These are phyloP conservation scores for Geophilus truncorum DNA, from an alignment of 2,888 invertebrate genomes.

Conservation along the genomic window DNA sequence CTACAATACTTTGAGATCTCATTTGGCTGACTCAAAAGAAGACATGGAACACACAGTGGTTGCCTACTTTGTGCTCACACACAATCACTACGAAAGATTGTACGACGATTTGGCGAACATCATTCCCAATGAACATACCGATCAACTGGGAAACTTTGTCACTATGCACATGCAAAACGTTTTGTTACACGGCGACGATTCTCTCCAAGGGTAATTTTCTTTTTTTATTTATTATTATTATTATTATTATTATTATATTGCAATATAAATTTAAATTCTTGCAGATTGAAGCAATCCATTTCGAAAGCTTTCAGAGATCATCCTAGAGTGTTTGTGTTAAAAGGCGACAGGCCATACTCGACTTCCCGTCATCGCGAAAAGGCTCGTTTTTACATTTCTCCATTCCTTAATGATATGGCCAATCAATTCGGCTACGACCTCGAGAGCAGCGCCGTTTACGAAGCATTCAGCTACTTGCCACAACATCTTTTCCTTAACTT, in stretches of 20 bases:
- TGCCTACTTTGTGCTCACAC: constrained; percentile 15
- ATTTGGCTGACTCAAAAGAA: background rate
- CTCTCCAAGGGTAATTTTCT: background rate
- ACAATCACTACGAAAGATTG: background rate
- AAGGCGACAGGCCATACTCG: background rate
- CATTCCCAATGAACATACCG: background rate
- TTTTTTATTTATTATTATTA: too few species aligned
- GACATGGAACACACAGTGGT: background rate
- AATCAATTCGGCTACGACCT: constrained; percentile 30
- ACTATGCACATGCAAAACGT: constrained; percentile 32
- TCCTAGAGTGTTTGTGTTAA: background rate
- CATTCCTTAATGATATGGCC: background rate
- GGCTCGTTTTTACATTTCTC: background rate
- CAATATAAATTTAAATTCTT: background rate
- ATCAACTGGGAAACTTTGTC: constrained; percentile 29
- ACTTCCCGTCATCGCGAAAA: constrained; percentile 29
- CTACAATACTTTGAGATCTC: background rate
- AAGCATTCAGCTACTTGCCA: constrained; percentile 28
- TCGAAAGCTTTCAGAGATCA: background rate
- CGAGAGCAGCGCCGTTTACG: background rate
- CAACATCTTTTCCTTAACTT: background rate
- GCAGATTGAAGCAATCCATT: background rate
- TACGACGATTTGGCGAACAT: background rate
- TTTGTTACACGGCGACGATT: background rate
- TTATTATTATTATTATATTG: too few species aligned